phyloP scores from a whole-genome alignment of 2,888 invertebrate genomes.

The Apotomis betuletana region DNA sequence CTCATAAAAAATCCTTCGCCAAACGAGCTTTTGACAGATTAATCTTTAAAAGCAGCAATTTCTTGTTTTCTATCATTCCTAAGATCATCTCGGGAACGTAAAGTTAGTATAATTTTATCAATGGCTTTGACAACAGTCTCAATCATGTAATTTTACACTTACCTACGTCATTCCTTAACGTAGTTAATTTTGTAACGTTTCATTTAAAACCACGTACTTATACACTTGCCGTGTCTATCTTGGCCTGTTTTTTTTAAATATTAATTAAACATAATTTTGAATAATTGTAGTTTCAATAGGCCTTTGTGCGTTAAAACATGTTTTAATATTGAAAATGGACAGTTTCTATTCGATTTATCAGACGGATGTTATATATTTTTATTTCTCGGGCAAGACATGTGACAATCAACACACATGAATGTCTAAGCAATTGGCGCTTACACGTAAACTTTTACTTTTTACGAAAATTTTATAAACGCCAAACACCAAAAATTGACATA shows the following conservation, averaged over 20 bases:
- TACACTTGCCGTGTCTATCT: slow-evolving; percentile 49
- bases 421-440: neutral
- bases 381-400: neutral
- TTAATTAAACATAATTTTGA: slow-evolving; percentile 28
- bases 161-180: too few relatives aligned
- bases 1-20: too few relatives aligned
- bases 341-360: slow-evolving; percentile 39
- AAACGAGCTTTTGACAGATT: too few relatives aligned
- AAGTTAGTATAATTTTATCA: too few relatives aligned
- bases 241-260: neutral
- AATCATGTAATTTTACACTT: too few relatives aligned
- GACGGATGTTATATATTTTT: slow-evolving; percentile 23
- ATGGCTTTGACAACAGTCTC: too few relatives aligned
- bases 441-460: neutral
- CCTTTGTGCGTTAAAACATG: slow-evolving; percentile 25
- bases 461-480: neutral
- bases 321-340: slow-evolving; percentile 39
- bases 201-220: too few relatives aligned
- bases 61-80: too few relatives aligned
- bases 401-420: neutral
- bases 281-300: slow-evolving; percentile 49
- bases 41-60: too few relatives aligned
- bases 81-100: too few relatives aligned
- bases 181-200: too few relatives aligned
- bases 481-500: neutral